Conservation (phyloP, 64 coral and sea anemone genomes). For the Actinia tenebrosa region DNA sequence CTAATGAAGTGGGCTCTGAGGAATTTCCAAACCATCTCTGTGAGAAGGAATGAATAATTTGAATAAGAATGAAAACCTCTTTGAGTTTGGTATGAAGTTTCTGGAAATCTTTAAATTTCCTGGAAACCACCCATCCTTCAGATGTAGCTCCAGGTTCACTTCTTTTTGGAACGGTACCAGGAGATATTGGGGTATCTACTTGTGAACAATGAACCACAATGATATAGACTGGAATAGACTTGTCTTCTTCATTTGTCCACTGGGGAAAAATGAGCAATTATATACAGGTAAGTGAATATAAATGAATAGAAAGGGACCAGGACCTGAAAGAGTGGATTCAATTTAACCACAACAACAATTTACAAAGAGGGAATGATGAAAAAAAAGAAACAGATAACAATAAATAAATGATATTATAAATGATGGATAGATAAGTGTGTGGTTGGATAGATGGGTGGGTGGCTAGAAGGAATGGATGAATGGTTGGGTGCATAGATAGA, state of each 20-base stretch:
- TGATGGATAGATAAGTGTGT: too few relatives aligned
- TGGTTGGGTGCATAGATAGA: not conserved
- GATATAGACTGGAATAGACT: constrained; percentile 67
- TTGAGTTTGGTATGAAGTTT: constrained; percentile 91
- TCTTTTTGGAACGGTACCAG: not conserved
- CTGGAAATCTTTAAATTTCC: constrained; percentile 91
- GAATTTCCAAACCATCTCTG: too few relatives aligned
- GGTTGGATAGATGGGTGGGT: too few relatives aligned
- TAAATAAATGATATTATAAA: too few relatives aligned
- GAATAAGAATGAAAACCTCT: constrained; percentile 51
- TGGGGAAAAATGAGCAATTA: not conserved
- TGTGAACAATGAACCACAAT: constrained; percentile 88
- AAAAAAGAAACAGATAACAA: too few relatives aligned
- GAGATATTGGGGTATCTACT: not conserved
- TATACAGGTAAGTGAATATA: not conserved
- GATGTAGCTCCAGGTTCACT: constrained; percentile 38
- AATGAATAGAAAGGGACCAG: not conserved
- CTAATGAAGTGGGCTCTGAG: too few relatives aligned
- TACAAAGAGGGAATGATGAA: too few relatives aligned
- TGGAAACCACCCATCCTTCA: constrained; percentile 93
- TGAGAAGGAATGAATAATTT: too few relatives aligned
- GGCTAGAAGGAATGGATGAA: too few relatives aligned
- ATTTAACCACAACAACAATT: too few relatives aligned
- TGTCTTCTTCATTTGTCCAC: constrained; percentile 68
- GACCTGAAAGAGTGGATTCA: too few relatives aligned